A percentile compares a stretch with the other conserved stretches of the same genome.
phyloP scores from a whole-genome alignment of 2,888 invertebrate genomes.

The Dendrolimus houi region DNA sequence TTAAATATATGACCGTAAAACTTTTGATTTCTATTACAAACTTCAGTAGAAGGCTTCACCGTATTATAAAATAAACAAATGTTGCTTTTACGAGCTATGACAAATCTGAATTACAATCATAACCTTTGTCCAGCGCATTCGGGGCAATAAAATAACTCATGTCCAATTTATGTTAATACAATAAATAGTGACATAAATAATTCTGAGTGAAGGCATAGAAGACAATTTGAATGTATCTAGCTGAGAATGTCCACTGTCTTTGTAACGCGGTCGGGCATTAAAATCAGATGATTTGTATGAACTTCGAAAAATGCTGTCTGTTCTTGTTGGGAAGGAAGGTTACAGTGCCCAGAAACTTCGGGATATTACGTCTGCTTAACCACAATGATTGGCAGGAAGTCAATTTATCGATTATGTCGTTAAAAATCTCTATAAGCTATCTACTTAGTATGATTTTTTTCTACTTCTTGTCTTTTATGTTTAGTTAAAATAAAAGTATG shows the following conservation, averaged over 20 bases:
- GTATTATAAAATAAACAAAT: constrained; percentile 46
- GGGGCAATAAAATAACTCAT: constrained; percentile 72
- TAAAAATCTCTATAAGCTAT: too few species aligned
- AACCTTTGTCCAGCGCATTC: constrained; percentile 66
- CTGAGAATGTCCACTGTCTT: constrained; percentile 41
- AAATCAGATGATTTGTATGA: constrained; percentile 50
- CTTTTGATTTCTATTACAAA: constrained; percentile 11
- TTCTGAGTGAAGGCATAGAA: constrained; percentile 49
- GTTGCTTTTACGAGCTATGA: constrained; percentile 65
- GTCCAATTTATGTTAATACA: constrained; percentile 76
- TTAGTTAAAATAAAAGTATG: too few species aligned
- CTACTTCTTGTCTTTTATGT: too few species aligned
- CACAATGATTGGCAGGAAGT: too few species aligned
- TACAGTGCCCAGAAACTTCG: too few species aligned
- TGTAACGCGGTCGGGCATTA: constrained; percentile 5
- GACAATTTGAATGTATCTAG: constrained; percentile 69
- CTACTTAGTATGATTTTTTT: too few species aligned
- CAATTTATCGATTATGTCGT: too few species aligned
- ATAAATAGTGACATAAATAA: constrained; percentile 75
- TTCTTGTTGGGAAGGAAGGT: too few species aligned
- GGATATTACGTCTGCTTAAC: not conserved
- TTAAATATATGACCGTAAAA: constrained; percentile 13
- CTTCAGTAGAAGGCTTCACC: not conserved
- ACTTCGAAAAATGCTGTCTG: not conserved
- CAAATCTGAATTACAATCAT: constrained; percentile 68